These are phyloP conservation scores for Eclectus roratus DNA, from an alignment of 2,113 vertebrate genomes.

Conservation along the genomic window DNA sequence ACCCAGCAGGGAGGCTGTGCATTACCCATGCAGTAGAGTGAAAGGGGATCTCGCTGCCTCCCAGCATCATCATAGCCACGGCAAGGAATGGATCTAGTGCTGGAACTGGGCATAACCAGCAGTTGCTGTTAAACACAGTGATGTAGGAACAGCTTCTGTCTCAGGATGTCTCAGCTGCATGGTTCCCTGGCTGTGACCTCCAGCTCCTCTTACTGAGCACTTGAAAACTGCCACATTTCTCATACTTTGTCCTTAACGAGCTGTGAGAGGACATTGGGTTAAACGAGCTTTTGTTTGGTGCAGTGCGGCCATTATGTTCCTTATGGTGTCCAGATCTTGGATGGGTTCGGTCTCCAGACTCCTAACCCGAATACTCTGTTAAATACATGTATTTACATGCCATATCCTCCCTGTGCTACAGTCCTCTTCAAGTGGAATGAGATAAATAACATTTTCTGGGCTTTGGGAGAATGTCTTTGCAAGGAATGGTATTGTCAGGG, in stretches of 20 bases:
- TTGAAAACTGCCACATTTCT: neutral
- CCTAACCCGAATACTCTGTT: neutral
- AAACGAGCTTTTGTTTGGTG: neutral
- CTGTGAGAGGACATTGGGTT: neutral
- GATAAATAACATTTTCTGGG: neutral
- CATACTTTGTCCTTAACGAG: neutral
- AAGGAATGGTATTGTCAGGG: neutral
- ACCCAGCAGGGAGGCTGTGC: neutral
- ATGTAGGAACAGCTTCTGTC: neutral
- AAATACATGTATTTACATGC: neutral
- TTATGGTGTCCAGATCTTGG: neutral
- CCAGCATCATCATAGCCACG: accelerated
- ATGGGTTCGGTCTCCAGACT: neutral
- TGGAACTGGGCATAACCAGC: neutral
- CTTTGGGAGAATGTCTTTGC: neutral
- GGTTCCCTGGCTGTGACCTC: neutral
- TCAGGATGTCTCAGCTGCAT: neutral
- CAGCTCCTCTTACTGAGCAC: neutral
- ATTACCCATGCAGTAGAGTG: neutral
- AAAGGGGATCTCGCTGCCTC: neutral
- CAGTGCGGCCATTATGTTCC: neutral
- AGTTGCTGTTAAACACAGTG: neutral
- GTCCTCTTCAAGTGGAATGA: neutral
- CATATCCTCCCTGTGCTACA: neutral
- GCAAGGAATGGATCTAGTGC: neutral